Conservation (phyloP, 1,140 invertebrate species). For the Drosophila trapezifrons region DNA sequence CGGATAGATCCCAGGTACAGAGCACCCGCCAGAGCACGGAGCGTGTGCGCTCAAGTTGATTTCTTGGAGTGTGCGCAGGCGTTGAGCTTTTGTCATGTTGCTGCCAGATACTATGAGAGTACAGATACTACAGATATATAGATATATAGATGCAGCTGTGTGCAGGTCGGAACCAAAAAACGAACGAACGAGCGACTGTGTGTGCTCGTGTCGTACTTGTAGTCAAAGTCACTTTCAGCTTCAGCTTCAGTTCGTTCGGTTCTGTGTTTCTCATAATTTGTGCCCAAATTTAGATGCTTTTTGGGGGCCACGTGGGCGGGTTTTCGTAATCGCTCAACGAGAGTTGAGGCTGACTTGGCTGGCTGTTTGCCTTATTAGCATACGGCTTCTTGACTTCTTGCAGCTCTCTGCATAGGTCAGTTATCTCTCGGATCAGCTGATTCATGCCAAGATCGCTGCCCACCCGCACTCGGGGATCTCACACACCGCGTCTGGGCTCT, state of each 20-base stretch:
- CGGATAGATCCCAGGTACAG: conserved; percentile 18
- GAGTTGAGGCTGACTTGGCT: conserved; percentile 42
- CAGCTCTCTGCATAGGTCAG: conserved; percentile 65
- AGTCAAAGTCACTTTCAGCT: conserved; percentile 82
- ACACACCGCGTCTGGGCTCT: conserved; percentile 27
- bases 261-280: conserved; percentile 75
- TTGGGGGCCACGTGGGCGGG: conserved; percentile 66
- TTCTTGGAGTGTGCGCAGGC: conserved; percentile 68
- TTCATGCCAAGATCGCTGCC: conserved; percentile 65
- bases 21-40: not conserved
- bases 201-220: conserved; percentile 58
- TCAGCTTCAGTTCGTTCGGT: conserved; percentile 68
- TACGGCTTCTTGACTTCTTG: conserved; percentile 62
- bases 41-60: conserved; percentile 62
- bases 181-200: conserved; percentile 9
- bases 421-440: conserved; percentile 65
- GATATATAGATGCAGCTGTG: conserved; percentile 21
- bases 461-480: conserved; percentile 48
- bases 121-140: not conserved
- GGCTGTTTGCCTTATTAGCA: conserved; percentile 70
- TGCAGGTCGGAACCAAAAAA: conserved; percentile 36
- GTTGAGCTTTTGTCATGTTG: conserved; percentile 58
- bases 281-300: conserved; percentile 76
- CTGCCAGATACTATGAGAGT: conserved; percentile 13
- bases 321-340: conserved; percentile 62